Evolutionary conservation across 1,140 invertebrate species (phyloP).

Genomic region (Drosophila serrata): DNA sequence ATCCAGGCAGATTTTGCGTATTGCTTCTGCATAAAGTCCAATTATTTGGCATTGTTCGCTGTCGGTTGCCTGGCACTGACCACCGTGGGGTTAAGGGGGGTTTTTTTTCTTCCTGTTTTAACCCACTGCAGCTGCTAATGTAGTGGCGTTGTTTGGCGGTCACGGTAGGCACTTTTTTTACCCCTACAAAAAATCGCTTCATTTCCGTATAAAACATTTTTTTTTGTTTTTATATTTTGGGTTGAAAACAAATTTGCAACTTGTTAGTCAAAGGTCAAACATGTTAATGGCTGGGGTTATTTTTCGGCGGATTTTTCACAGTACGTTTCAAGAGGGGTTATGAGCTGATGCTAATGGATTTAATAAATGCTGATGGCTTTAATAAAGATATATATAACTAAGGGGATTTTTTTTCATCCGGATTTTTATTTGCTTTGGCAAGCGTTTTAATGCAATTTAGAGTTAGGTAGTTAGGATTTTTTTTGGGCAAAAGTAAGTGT

Average conservation of each 20-base stretch:
- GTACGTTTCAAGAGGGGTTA: slow-evolving; percentile 14
- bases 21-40: slow-evolving; percentile 70
- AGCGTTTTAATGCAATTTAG: background rate
- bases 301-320: slow-evolving; percentile 17
- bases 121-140: slow-evolving; percentile 68
- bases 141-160: slow-evolving; percentile 79
- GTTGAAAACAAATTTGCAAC: slow-evolving; percentile 64
- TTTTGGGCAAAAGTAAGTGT: no score
- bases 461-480: background rate
- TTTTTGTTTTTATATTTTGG: slow-evolving; percentile 13
- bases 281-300: slow-evolving; percentile 20
- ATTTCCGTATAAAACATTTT: slow-evolving; percentile 10
- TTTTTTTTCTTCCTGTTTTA: slow-evolving; percentile 20
- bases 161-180: slow-evolving; percentile 53
- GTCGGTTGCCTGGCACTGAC: slow-evolving; percentile 2
- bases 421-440: background rate
- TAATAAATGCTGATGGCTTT: slow-evolving; percentile 50
- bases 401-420: background rate
- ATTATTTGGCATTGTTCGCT: slow-evolving; percentile 60
- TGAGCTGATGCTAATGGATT: slow-evolving; percentile 44
- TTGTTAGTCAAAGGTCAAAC: slow-evolving; percentile 65
- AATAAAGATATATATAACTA: slow-evolving; percentile 26
- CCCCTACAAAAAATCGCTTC: slow-evolving; percentile 6
- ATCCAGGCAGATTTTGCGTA: slow-evolving; percentile 42
- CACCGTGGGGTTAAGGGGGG: background rate